Conservation (phyloP, 1,140 invertebrate genomes). For the Dendrolimus punctatus region DNA sequence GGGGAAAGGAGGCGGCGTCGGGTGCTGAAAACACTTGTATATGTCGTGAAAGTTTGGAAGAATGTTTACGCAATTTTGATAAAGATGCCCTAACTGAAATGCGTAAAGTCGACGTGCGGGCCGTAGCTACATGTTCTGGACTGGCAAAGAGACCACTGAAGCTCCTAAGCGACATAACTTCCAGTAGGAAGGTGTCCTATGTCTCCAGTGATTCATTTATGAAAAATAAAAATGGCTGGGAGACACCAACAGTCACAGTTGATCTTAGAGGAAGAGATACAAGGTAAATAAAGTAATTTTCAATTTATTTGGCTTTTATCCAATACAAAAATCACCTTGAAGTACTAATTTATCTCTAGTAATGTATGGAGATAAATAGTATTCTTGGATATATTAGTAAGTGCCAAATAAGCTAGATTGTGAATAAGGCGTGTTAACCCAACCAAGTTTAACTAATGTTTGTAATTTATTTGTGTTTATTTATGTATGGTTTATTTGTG, state of each 20-base stretch:
- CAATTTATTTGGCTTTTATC: no score
- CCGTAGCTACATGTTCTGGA: conserved; percentile 25
- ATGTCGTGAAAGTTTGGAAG: conserved; percentile 53
- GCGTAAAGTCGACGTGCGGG: conserved; percentile 44
- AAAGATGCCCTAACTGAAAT: conserved; percentile 57
- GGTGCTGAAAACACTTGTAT: conserved; percentile 38
- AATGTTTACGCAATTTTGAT: conserved; percentile 57
- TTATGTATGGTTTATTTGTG: no score
- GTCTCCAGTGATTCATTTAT: conserved; percentile 55
- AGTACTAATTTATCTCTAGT: no score
- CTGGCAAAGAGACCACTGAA: conserved; percentile 17
- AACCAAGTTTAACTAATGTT: no score
- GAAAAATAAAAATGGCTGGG: conserved; percentile 58
- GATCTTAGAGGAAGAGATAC: conserved; percentile 17
- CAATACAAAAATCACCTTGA: no score
- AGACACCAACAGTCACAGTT: conserved; percentile 36
- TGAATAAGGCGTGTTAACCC: no score
- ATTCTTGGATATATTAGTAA: no score
- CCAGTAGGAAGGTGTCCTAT: conserved; percentile 50
- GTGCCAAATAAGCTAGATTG: no score
- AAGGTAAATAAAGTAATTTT: no score
- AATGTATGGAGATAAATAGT: no score
- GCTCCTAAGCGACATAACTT: conserved; percentile 21
- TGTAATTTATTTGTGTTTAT: no score
- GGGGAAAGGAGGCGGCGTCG: conserved; percentile 32